Conservation (phyloP, 2,797 vertebrate species). For the Arrhamphus sclerolepis region DNA sequence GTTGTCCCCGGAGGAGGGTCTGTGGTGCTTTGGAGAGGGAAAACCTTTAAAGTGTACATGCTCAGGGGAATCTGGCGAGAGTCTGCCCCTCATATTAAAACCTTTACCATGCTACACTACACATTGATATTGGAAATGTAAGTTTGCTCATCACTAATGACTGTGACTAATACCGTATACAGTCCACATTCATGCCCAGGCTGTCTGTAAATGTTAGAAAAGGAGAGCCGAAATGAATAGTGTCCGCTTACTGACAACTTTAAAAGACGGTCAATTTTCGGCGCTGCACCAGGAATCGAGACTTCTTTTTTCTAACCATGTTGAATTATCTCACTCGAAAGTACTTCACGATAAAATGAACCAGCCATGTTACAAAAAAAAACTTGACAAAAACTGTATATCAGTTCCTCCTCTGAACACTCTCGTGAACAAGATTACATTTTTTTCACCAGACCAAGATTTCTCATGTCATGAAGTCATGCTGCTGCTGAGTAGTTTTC, state of each 20-base stretch:
- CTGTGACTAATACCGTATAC: slow-evolving; percentile 60
- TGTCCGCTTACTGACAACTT: slow-evolving; percentile 42
- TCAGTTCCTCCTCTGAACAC: slow-evolving; percentile 40
- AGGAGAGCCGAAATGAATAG: slow-evolving; percentile 15
- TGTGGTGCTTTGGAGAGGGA: slow-evolving; percentile 65
- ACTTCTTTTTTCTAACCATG: slow-evolving; percentile 18
- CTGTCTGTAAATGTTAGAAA: slow-evolving; percentile 52
- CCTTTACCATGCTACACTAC: slow-evolving; percentile 57
- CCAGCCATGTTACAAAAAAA: slow-evolving; percentile 22
- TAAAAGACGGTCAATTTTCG: slow-evolving; percentile 54
- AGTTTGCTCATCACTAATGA: slow-evolving; percentile 64
- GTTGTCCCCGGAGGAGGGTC: slow-evolving; percentile 75
- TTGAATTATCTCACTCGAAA: slow-evolving; percentile 44
- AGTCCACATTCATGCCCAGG: slow-evolving; percentile 57
- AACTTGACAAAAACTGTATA: slow-evolving; percentile 33
- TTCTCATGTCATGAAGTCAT: slow-evolving; percentile 73
- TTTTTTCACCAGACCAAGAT: slow-evolving; percentile 70
- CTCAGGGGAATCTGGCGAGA: slow-evolving; percentile 64
- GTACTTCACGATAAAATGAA: slow-evolving; percentile 36
- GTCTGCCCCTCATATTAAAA: slow-evolving; percentile 72
- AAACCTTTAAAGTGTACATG: slow-evolving; percentile 77
- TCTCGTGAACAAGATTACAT: slow-evolving; percentile 72
- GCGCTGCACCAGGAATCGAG: slow-evolving; percentile 35
- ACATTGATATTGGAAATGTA: slow-evolving; percentile 65
- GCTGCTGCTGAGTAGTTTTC: slow-evolving; percentile 73